Base-by-base conservation (phyloP, 1,140 invertebrate species). In the Cydia strobilella region DNA sequence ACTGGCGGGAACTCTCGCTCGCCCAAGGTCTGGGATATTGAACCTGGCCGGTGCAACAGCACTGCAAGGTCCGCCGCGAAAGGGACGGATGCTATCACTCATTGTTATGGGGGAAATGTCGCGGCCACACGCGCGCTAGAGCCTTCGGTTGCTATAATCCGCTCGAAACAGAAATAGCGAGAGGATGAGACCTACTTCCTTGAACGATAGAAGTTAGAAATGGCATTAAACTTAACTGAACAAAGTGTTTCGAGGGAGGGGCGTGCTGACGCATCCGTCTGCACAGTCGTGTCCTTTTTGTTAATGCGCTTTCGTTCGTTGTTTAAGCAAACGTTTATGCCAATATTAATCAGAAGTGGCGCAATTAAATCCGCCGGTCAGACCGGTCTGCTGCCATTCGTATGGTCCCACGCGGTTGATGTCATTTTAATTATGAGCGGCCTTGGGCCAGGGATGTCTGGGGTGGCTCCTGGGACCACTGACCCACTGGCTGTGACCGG, bases 11-110 rank as follows among this genome's bases (percentile, higher is more conserved):
- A 84, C 83, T 90, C 86, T 86, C 85, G 84, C 85, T 83, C 86
- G 84, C 77, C 87, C 89, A 91, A 91, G 89, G 89, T 88, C 89
- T 91, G 90, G 90, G 89, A 90, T 92, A 90, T 92, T 92, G 89
- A 92, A 92, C 89, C 85, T 91, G 84, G 80, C 82, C 84, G 87
- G 86, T 84, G 84, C 88, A 87, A 87, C 86, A 87, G 84, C 86
- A 89, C 86, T 78, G 75, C 87, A 86, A 86, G 85, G 85, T 84
- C 82, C 83, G 85, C 83, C 85, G 87, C 83, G 89, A 90, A 84
- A 89, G 89, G 84, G 88, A 90, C 85, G 88, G 87, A 86, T 86
- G 84, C 88, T 90, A 90, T 91, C 88, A 90, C 90, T 90, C 86
- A 90, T 92, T 89, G 90, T 89, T 90, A 90, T 90, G 89, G 87